A percentile compares a stretch with the other conserved stretches of the same genome.
These are phyloP conservation scores for Arctopsyche grandis DNA, from an alignment of 1,140 invertebrate genomes.

Conservation along the genomic window DNA sequence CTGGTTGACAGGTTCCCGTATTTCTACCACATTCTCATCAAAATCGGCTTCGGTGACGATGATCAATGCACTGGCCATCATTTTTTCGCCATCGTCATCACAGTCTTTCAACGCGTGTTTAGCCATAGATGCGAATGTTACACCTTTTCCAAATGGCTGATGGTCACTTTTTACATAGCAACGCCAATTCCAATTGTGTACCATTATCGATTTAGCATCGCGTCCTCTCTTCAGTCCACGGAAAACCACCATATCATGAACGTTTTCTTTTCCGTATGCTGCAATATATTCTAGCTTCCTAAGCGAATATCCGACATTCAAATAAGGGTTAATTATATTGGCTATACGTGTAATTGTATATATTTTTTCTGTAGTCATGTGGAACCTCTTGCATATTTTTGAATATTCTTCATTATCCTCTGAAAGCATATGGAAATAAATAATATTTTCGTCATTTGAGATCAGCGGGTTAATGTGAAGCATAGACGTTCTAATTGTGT, in stretches of 20 bases:
- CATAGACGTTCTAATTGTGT: no score
- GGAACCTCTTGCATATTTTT: neutral
- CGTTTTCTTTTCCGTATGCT: neutral
- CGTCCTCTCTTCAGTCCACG: neutral
- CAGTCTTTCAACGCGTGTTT: neutral
- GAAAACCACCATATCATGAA: neutral
- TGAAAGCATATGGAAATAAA: neutral
- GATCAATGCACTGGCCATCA: neutral
- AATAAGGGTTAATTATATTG: neutral
- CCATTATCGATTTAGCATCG: neutral
- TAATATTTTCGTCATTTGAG: no score
- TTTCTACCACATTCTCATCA: neutral
- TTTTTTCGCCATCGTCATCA: neutral
- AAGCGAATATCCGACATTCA: neutral
- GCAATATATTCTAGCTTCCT: neutral
- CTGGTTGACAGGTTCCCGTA: neutral
- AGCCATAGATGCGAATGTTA: neutral
- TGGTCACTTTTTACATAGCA: neutral
- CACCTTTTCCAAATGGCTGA: neutral
- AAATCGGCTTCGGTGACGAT: slow-evolving; percentile 6
- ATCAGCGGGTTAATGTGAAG: no score
- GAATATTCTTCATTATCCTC: neutral
- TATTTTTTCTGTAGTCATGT: neutral
- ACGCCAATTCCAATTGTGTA: neutral
- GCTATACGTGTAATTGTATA: neutral